Conservation (phyloP, 2,888 invertebrate species). For the Tenthredo notha region DNA sequence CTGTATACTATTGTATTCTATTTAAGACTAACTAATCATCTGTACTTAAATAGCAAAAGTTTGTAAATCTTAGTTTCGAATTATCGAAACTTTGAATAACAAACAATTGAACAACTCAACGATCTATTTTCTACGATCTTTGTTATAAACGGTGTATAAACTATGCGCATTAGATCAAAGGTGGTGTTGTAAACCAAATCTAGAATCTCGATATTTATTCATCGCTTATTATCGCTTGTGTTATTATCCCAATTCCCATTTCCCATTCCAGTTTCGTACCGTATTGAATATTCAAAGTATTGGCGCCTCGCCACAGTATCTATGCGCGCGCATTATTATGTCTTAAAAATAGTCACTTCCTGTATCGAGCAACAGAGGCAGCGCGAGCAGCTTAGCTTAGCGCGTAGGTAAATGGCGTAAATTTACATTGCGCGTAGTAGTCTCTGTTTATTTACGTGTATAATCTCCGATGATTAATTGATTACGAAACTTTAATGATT, state of each 20-base stretch:
- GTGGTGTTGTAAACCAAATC: not conserved
- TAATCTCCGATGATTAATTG: conserved; percentile 61
- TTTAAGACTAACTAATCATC: not conserved
- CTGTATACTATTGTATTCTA: not conserved
- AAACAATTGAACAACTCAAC: not conserved
- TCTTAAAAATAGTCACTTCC: conserved; percentile 40
- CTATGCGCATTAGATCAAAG: not conserved
- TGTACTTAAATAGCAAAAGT: not conserved
- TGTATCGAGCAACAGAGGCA: conserved; percentile 45
- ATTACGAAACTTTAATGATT: conserved; percentile 55
- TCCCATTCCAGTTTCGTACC: not conserved
- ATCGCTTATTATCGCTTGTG: not conserved
- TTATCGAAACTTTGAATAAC: not conserved
- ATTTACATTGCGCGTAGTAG: conserved; percentile 56
- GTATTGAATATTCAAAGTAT: conserved; percentile 36
- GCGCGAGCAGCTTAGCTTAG: not conserved
- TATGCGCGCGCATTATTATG: conserved; percentile 6
- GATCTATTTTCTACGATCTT: not conserved
- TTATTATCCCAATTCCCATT: not conserved
- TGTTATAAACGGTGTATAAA: not conserved
- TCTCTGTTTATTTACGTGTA: conserved; percentile 72
- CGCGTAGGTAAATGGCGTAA: conserved; percentile 68
- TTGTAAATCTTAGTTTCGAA: not conserved
- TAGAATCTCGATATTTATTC: not conserved
- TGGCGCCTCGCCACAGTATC: conserved; percentile 30